A percentile compares a stretch with the other conserved stretches of the same genome.
Evolutionary conservation across 2,888 invertebrate genomes (phyloP).

Genomic region (Plusia festucae): DNA sequence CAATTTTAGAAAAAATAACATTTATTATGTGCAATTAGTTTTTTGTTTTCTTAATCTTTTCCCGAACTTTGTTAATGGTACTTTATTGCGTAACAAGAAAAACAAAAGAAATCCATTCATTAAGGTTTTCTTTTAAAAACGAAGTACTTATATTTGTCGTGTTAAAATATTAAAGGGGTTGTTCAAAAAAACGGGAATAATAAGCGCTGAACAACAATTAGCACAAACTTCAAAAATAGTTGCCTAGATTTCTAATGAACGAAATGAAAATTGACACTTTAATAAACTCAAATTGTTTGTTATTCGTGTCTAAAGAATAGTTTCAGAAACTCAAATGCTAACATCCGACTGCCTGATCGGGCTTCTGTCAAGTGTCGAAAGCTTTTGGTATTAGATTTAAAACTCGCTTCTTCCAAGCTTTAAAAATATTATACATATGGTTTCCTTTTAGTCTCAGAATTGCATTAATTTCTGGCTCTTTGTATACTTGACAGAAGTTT

Average conservation of each 20-base stretch:
- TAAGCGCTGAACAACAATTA: slow-evolving; percentile 34
- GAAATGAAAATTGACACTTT: slow-evolving; percentile 48
- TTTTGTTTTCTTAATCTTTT: too few relatives aligned
- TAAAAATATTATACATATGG: not conserved
- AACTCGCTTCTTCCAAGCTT: not conserved
- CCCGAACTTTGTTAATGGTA: too few relatives aligned
- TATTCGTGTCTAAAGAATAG: slow-evolving; percentile 32
- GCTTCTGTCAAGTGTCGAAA: not conserved
- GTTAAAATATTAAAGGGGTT: too few relatives aligned
- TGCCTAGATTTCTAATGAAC: slow-evolving; percentile 47
- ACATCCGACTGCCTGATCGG: too few relatives aligned
- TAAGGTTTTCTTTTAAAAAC: too few relatives aligned
- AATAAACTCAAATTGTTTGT: slow-evolving; percentile 48
- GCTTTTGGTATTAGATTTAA: slow-evolving; percentile 1
- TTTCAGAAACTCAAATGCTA: slow-evolving; percentile 20
- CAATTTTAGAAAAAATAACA: too few relatives aligned
- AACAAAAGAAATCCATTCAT: too few relatives aligned
- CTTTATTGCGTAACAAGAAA: too few relatives aligned
- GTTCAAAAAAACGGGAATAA: too few relatives aligned
- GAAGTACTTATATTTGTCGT: too few relatives aligned
- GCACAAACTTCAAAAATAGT: slow-evolving; percentile 36
- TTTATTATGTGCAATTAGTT: too few relatives aligned
- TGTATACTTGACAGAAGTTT: too few relatives aligned
- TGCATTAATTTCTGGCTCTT: not conserved
- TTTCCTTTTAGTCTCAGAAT: not conserved